Percentiles rank a stretch among this genome's conserved stretches.
phyloP scores from a whole-genome alignment of 2,113 vertebrate genomes.

The Poeciliopsis retropinna region DNA sequence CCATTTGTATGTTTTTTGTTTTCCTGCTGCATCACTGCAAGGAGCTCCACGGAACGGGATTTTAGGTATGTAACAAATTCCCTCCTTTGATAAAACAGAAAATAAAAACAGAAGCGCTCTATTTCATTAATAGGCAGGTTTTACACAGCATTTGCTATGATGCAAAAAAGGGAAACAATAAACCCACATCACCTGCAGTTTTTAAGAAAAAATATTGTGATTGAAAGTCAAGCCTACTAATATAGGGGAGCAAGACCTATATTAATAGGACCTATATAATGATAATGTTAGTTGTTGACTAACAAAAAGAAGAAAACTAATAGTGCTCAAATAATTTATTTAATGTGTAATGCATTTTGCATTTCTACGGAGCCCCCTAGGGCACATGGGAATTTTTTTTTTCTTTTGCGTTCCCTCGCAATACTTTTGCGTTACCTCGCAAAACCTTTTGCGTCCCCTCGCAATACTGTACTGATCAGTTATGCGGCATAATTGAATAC shows the following conservation, averaged over 20 bases:
- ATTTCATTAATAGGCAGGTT: neutral
- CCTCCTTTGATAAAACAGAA: slow-evolving; percentile 73
- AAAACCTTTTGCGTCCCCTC: too few species aligned
- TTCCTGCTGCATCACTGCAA: slow-evolving; percentile 91
- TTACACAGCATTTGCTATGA: neutral
- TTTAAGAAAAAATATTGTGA: neutral
- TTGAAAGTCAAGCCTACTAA: neutral
- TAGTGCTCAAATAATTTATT: too few species aligned
- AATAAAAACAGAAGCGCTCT: neutral
- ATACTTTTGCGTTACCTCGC: too few species aligned
- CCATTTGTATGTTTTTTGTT: slow-evolving; percentile 84
- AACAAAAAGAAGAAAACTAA: too few species aligned
- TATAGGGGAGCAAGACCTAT: neutral
- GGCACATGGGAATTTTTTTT: too few species aligned
- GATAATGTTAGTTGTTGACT: too few species aligned
- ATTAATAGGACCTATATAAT: too few species aligned
- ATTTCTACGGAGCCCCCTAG: too few species aligned
- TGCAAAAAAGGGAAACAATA: neutral
- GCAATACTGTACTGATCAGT: too few species aligned
- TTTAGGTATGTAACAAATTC: slow-evolving; percentile 83
- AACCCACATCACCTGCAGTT: neutral
- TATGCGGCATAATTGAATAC: too few species aligned
- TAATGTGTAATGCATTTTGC: too few species aligned
- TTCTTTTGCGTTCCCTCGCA: too few species aligned
- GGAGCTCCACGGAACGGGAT: slow-evolving; percentile 90